Evolutionary conservation across 2,888 invertebrate genomes (phyloP), one percentile per base, ranked within the genome.

Genomic region (Erebia aethiops): DNA sequence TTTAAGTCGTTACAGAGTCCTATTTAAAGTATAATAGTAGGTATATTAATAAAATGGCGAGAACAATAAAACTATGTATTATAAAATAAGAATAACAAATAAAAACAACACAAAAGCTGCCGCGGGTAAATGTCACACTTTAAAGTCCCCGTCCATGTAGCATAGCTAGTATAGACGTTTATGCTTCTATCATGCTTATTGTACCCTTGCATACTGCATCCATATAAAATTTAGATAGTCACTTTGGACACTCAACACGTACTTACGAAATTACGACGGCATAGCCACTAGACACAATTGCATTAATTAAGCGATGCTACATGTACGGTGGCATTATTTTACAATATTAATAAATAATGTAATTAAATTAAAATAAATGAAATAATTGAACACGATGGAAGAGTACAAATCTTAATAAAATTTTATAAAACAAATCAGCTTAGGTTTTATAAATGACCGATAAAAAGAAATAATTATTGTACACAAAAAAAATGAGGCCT

Each of bases 31-130:
- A 57, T 14, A 21, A 26, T 26, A 26, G 9, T 41, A 60, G 35
- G 2, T 41, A 2, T 1, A 18, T 21, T 16, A 8, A 56, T n/a
- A 52, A 35, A 35, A 64, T 35, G 64, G 52, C 52, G 64, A 52
- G n/a, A 41, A 64, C 2, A 52, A 9, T 52, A 52, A 52, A 52
- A 54, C 26, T 51, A 63, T 14, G 26, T 43, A 18, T 13, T 14
- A 63, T 49, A 35, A 56, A 41, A 56, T 56, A 56, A 35, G 13
- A 46, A 18, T 57, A 35, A 69, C 13, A 69, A 63, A 62, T 56
- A 69, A 54, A 65, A 65, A 69, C 69, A 69, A 69, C 69, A 35
- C 69, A 64, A 64, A 58, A 69, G 69, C 69, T 69, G 69, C 64
- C 64, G 57, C 46, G 64, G 7, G 16, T 54, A 60, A 67, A 46